A percentile compares a stretch with the other conserved stretches of the same genome.
Evolutionary conservation across 2,113 vertebrate genomes (phyloP).

Genomic region (Pachycephala philippinensis): DNA sequence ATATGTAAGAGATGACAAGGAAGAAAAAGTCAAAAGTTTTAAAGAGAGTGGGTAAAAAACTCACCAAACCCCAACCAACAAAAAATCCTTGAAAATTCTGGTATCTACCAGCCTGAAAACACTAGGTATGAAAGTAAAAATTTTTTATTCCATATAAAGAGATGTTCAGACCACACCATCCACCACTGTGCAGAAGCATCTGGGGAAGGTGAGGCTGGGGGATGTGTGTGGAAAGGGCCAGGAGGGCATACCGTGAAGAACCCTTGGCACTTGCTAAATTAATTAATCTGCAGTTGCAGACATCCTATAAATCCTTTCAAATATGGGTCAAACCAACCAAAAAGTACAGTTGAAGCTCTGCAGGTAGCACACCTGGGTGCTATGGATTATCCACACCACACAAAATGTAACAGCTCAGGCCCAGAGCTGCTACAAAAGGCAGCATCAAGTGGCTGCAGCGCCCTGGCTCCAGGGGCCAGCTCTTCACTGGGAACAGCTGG

Average conservation of each 20-base stretch:
- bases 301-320: not conserved
- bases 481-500: not conserved
- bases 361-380: not conserved
- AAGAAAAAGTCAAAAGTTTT: not conserved
- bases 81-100: not conserved
- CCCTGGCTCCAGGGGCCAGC: not conserved
- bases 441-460: rapidly evolving
- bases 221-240: not conserved
- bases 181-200: not conserved
- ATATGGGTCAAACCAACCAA: not conserved
- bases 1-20: not conserved
- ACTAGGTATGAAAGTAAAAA: not conserved
- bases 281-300: not conserved
- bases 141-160: not conserved
- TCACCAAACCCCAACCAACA: not conserved
- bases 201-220: not conserved
- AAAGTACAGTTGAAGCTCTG: not conserved
- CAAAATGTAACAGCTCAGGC: not conserved
- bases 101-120: not conserved
- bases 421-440: not conserved
- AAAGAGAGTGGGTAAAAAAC: not conserved
- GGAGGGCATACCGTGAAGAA: not conserved
- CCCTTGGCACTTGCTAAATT: rapidly evolving
- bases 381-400: rapidly evolving
- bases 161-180: not conserved